Evolutionary conservation across 2,113 vertebrate genomes (phyloP), one percentile per base, ranked within the genome.

Genomic region (Gallinago undulata): DNA sequence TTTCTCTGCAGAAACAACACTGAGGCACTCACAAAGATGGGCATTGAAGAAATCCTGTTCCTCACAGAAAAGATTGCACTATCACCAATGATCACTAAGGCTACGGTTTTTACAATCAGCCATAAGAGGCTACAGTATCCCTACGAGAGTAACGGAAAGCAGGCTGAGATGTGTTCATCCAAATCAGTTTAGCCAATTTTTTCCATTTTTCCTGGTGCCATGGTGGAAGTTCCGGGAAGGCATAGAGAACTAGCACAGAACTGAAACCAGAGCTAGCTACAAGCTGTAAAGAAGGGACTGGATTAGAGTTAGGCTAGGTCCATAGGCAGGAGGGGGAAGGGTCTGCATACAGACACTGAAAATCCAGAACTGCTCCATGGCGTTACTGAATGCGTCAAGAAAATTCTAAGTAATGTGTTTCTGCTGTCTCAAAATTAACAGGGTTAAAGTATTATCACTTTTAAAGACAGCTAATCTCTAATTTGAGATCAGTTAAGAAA

Each of bases 61-160:
- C 22, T 60, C 1, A 0, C 2, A 0, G 43, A 37, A 31, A 84
- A 30, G 12, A 27, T 11, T 86, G 56, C 13, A 45, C 31, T 24
- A n/a, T 10, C 22, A 5, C 27, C 19, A 12, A 24, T 55, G 33
- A 50, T 50, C 48, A 41, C 39, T 51, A 45, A n/a, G 25, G 50
- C 25, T 67, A 30, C 43, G 28, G 16, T 9, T 89, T 74, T 80
- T 43, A 25, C 51, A 50, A 45, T 41, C 21, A 60, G 8, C 12
- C 13, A 7, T 33, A 50, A 35, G 4, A 37, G 22, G 27, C 13
- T 37, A 22, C 22, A 33, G n/a, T 22, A 45, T 10, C 27, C 3
- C n/a, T 18, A 13, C 13, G 22, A 51, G 59, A 79, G n/a, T 6
- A 10, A n/a, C 2, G 53, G 33, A 8, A 19, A 47, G 21, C 21